Evolutionary conservation across 2,797 vertebrate species (phyloP), one percentile per base, ranked within the genome.

Genomic region (Momotus momota): DNA sequence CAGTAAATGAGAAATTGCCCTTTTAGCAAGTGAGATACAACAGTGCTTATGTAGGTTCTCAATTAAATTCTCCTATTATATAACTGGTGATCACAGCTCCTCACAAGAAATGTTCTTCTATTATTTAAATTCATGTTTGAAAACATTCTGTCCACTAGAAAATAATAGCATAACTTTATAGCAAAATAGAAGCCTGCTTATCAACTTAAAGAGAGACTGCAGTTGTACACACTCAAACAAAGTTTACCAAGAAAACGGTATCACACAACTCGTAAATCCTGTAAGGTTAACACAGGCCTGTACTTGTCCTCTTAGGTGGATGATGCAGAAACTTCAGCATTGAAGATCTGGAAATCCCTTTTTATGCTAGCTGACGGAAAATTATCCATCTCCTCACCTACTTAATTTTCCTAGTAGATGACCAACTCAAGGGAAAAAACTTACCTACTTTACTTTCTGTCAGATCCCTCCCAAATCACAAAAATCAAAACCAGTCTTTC

Each of bases 331-430:
- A 66, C 22, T 20, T 11, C 54, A 66, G 29, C 6, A 80, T 2
- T 6, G 29, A 80, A 64, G 17, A 22, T 66, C 2, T 58, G 10
- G 40, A 51, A 88, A 81, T 17, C 17, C 14, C 3, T 45, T 0
- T n/a, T 19, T 57, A 81, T 45, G 7, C 10, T 14, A 35, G 10
- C 4, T 25, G 17, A 54, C 26, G 7, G 31, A 58, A 74, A 75
- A 64, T 35, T 29, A n/a, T 3, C 1, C 2, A 0, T 33, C 10
- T 69, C 17, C 31, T 75, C 33, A 41, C 7, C 4, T n/a, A 26
- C 7, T 90, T 60, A 0, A 13, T 66, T 73, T 33, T 77, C 22
- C 18, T 70, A 14, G 55, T 33, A 72, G 45, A 16, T 8, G 14
- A 52, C 19, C 6, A n/a, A 16, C 43, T 35, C 18, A 29, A 62